phyloP scores from a whole-genome alignment of 2,888 invertebrate genomes.

The Lapara coniferarum region DNA sequence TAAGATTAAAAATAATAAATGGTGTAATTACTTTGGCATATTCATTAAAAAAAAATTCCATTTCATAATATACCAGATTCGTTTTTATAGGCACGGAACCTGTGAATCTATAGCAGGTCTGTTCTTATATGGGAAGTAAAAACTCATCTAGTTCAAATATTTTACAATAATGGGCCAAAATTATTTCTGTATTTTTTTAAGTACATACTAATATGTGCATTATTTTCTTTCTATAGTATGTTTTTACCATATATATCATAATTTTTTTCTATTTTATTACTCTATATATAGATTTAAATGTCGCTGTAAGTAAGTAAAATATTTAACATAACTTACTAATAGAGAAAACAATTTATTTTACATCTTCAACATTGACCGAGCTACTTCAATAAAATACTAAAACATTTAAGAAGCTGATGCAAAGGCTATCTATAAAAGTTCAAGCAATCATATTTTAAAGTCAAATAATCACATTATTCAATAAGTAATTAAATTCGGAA shows the following conservation, averaged over 20 bases:
- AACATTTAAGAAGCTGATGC: background rate
- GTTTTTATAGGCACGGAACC: background rate
- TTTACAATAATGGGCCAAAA: background rate
- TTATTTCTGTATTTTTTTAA: no score
- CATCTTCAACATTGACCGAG: background rate
- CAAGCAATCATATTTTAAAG: background rate
- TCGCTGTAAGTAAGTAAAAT: no score
- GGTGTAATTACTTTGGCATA: constrained; percentile 11
- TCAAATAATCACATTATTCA: background rate
- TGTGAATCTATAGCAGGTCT: background rate
- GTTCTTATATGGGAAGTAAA: background rate
- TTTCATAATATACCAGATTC: background rate
- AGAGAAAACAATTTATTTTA: background rate
- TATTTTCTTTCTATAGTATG: no score
- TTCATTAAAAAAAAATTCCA: background rate
- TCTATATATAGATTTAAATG: no score
- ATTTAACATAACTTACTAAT: no score
- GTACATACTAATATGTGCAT: no score
- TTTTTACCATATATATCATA: no score
- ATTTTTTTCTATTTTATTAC: no score
- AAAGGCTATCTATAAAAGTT: background rate
- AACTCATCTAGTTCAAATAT: background rate
- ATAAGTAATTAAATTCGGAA: background rate
- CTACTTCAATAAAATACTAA: background rate
- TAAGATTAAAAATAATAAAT: constrained; percentile 14